These are phyloP conservation scores for Nomia melanderi DNA, from an alignment of 1,140 invertebrate species.

Conservation along the genomic window DNA sequence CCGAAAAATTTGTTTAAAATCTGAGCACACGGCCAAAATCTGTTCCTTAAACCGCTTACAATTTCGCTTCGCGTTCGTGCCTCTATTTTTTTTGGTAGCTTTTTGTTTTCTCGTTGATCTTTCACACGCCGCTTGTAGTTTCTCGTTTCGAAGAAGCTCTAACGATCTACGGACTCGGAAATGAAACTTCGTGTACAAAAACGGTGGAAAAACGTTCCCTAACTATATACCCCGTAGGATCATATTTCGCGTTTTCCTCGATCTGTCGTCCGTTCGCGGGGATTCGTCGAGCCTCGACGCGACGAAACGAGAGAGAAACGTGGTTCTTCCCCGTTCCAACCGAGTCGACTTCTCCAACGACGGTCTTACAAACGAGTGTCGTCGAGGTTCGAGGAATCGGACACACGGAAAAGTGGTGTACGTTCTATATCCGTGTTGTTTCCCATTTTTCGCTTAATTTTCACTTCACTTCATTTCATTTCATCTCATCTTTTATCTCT, in stretches of 20 bases:
- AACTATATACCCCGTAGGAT: constrained; percentile 49
- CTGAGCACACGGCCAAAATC: constrained; percentile 56
- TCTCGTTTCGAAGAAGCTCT: constrained; percentile 46
- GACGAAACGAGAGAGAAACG: no score
- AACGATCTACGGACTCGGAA: constrained; percentile 52
- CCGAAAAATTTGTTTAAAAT: constrained; percentile 46
- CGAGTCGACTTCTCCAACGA: no score
- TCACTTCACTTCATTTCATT: no score
- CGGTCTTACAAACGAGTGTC: no score
- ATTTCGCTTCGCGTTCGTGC: constrained; percentile 1
- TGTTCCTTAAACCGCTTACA: constrained; percentile 60
- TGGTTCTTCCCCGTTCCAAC: no score
- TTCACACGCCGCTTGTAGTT: no score
- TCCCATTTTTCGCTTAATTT: no score
- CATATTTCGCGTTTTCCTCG: constrained; percentile 1
- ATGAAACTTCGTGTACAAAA: constrained; percentile 65
- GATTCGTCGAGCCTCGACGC: constrained; percentile 33
- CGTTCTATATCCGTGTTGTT: constrained; percentile 51
- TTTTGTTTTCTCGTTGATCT: neutral
- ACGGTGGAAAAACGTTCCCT: constrained; percentile 61
- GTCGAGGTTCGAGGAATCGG: constrained; percentile 24
- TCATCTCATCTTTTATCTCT: no score
- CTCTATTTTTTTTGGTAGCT: no score
- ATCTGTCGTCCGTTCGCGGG: no score
- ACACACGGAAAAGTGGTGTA: constrained; percentile 9